Evolutionary conservation across 2,888 invertebrate genomes (phyloP), one percentile per base, ranked within the genome.

Genomic region (Elgonia sp.): DNA sequence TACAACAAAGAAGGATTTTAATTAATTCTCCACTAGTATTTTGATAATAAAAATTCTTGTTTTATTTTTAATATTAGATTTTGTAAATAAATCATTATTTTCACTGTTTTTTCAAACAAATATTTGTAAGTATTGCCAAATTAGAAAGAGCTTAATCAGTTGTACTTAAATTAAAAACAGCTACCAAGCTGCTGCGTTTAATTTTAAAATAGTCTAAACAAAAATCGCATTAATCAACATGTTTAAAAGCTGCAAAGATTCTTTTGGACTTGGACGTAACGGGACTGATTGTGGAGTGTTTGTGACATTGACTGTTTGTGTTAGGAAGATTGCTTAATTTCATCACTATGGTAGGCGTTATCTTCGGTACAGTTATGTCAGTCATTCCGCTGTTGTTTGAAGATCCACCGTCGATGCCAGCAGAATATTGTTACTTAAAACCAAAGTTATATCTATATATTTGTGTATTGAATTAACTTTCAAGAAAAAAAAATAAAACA

Each of bases 321-420:
- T 80, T 84, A 75, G 84, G 65, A 42, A 80, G 87, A 84, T 84
- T 80, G 84, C 69, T 76, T 75, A 84, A 84, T 83, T 69, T 73
- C 69, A 75, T 75, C 42, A 46, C 39, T 81, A 63, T 85, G 79
- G 73, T 62, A 77, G 82, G 73, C 76, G 79, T 88, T 88, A 85
- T 88, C 88, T 72, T 63, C 75, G 20, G 60, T 87, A 85, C 82
- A 46, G 88, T 88, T 88, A 88, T 69, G 88, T 88, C 80, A 82
- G 73, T 82, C 57, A 84, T 67, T 69, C 42, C 39, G 63, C 37
- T 70, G 60, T n/a, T 79, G 70, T 67, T 63, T 69, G 42, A 39
- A 63, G 50, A 80, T 70, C 84, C 62, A 57, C n/a, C 42, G 73
- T 40, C 40, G 29, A 42, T 67, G 65, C 46, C 50, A 20, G 8